Base-by-base conservation (phyloP, 2,888 invertebrate species). In the Diarsia brunnea region DNA sequence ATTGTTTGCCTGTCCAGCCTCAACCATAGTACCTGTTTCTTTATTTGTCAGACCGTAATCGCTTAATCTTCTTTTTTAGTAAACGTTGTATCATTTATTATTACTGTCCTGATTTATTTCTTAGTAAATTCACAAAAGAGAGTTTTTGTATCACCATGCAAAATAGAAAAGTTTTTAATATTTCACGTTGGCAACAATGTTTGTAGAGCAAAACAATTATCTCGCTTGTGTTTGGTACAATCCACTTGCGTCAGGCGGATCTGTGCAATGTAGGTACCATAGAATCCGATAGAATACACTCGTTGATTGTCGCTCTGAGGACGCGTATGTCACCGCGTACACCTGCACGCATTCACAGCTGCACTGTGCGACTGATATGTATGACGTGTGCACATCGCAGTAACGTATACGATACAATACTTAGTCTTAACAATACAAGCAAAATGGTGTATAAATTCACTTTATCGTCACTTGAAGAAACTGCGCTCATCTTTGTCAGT, bases 161-260 rank as follows among this genome's bases (percentile, higher is more conserved):
- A 38, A 47, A 0, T 47, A 16, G 31, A 53, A 63, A 38, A 12
- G 1, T 24, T 8, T 43, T 31, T 51, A 65, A 60, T 45, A 49
- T n/a, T n/a, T 4, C 21, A 24, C n/a, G 16, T 73, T 38, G 27
- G 5, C 53, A 73, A 49, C 11, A 14, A 58, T 49, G 55, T 74
- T 75, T 51, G 24, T 53, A 27, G 24, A 47, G 24, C 31, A 67
- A 75, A 67, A 47, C 31, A 45, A 66, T 49, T n/a, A 24, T 73
- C 24, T n/a, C 19, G 21, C 7, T 75, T 51, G n/a, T 24, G 43
- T 49, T 31, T 43, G 11, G 12, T 74, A 31, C 31, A 74, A 66
- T 60, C 16, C 24, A 45, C 64, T 74, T 19, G 8, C 27, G 31
- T 19, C 43, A 27, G 3, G 11, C 5, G 21, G 31, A 31, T 31